Percentiles rank a stretch among this genome's conserved stretches.
phyloP scores from a whole-genome alignment of 2,113 vertebrate species.

The Dasypus novemcinctus region DNA sequence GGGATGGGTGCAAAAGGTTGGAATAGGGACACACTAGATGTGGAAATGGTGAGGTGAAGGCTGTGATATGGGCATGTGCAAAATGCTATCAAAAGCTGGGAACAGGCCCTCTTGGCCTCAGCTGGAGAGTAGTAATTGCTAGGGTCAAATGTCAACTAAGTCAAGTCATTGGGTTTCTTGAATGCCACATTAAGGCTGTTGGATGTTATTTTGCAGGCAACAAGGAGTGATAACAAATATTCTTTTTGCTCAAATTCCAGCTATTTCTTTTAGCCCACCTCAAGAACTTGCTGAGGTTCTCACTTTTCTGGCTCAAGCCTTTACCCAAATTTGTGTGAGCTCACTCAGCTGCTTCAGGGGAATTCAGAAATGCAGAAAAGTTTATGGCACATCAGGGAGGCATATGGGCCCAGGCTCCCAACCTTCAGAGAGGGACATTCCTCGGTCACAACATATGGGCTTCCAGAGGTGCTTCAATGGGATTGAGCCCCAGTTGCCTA shows the following conservation, averaged over 20 bases:
- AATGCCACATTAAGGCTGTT: not conserved
- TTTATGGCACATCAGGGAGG: not conserved
- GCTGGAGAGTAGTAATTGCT: too few relatives aligned
- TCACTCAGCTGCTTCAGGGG: not conserved
- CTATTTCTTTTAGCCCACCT: not conserved
- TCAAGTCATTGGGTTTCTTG: too few relatives aligned
- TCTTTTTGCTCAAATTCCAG: not conserved
- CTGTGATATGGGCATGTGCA: not conserved
- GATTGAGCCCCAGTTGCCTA: fast-evolving
- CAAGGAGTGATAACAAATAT: not conserved
- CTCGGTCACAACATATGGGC: not conserved
- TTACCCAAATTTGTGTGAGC: not conserved
- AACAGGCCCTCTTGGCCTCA: not conserved
- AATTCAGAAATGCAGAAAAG: not conserved
- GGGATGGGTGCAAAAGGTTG: not conserved
- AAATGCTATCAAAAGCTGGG: not conserved
- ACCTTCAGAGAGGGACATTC: not conserved
- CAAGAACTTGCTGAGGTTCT: not conserved
- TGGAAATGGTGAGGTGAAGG: not conserved
- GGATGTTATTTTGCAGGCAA: not conserved
- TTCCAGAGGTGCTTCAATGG: not conserved
- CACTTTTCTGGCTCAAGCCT: not conserved
- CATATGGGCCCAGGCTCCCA: fast-evolving
- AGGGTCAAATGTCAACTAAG: not conserved
- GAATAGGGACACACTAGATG: not conserved